phyloP scores from a whole-genome alignment of 2,113 vertebrate species.

The Butorides virescens region DNA sequence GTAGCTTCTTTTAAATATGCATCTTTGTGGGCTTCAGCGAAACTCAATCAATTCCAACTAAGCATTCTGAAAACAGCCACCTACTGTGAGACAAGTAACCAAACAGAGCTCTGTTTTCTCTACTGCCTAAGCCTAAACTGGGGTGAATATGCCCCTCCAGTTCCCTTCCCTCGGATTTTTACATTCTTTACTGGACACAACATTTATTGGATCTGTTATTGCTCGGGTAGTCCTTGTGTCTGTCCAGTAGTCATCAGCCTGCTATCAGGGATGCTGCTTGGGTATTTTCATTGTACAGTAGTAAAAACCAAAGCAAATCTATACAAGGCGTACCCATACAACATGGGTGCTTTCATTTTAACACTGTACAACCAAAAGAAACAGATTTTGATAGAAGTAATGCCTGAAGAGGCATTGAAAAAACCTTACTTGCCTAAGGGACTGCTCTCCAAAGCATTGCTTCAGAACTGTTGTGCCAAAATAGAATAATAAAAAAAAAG shows the following conservation, averaged over 20 bases:
- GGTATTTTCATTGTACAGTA: neutral
- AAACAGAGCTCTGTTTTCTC: neutral
- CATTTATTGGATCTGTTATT: neutral
- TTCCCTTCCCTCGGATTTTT: neutral
- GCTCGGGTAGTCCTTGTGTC: neutral
- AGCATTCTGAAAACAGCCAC: neutral
- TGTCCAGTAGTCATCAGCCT: neutral
- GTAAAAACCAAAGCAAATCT: neutral
- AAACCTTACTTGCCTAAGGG: neutral
- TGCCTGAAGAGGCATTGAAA: neutral
- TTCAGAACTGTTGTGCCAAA: neutral
- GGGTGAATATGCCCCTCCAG: neutral
- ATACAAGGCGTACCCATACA: neutral
- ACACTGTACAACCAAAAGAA: neutral
- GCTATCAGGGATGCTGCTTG: neutral
- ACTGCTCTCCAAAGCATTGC: neutral
- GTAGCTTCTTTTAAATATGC: neutral
- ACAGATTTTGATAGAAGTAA: neutral
- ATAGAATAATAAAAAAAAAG: too few relatives aligned
- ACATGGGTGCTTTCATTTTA: neutral
- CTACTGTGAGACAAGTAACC: neutral
- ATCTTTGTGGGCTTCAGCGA: neutral
- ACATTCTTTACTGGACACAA: neutral
- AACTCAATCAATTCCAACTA: neutral
- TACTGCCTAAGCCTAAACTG: conserved; percentile 21